phyloP scores from a whole-genome alignment of 2,888 invertebrate species.

The Rotaria macrura region DNA sequence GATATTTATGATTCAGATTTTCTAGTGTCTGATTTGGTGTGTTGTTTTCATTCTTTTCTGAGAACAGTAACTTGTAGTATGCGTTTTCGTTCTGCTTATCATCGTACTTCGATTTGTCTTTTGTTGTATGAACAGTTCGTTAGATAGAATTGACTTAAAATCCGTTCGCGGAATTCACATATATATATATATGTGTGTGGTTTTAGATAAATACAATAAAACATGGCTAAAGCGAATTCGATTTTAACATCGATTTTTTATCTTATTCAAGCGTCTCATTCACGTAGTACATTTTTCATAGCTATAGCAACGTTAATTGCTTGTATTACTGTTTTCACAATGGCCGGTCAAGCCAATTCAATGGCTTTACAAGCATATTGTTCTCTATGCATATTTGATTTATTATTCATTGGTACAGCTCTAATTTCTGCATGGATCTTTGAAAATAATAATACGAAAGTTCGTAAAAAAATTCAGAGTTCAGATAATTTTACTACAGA shows the following conservation, averaged over 20 bases:
- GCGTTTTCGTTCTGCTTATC: neutral
- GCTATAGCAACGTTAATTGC: neutral
- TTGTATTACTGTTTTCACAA: neutral
- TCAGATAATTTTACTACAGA: neutral
- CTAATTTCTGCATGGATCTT: neutral
- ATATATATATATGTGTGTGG: no score
- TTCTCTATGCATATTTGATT: constrained; percentile 5
- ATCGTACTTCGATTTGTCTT: neutral
- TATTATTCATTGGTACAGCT: neutral
- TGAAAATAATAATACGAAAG: neutral
- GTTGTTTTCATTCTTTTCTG: neutral
- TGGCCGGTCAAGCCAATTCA: constrained; percentile 7
- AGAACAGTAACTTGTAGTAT: neutral
- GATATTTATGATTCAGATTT: neutral
- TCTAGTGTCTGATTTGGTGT: neutral
- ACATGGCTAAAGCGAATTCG: neutral
- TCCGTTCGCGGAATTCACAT: neutral
- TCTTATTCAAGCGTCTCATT: neutral
- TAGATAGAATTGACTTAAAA: neutral
- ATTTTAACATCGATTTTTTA: neutral
- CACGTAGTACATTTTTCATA: neutral
- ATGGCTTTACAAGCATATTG: constrained; percentile 12
- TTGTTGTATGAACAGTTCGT: neutral
- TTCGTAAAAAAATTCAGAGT: neutral
- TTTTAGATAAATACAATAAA: neutral